These are phyloP conservation scores for Pantherophis vulpinus DNA, from an alignment of 2,797 vertebrate species.

Conservation along the genomic window DNA sequence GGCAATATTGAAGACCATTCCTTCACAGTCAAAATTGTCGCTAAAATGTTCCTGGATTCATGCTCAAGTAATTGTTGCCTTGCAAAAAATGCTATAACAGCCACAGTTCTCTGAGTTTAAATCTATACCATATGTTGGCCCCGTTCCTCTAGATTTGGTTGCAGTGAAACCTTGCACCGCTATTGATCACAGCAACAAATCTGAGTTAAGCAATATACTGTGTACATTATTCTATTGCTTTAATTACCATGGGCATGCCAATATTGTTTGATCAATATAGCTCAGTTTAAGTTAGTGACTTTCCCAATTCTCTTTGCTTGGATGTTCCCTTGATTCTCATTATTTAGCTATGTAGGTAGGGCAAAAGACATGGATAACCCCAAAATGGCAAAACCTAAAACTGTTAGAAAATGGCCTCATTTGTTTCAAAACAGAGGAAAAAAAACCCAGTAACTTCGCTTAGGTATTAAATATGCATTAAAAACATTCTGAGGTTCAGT, in stretches of 20 bases:
- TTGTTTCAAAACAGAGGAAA: conserved; percentile 38
- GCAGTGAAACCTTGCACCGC: not conserved
- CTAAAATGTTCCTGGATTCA: not conserved
- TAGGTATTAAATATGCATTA: conserved; percentile 23
- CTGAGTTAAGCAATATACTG: not conserved
- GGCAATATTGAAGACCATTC: not conserved
- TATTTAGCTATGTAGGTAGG: conserved; percentile 18
- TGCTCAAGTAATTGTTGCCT: not conserved
- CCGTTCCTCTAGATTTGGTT: not conserved
- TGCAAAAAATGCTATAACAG: not conserved
- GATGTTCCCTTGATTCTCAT: not conserved
- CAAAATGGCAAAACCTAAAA: conserved; percentile 51
- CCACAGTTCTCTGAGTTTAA: not conserved
- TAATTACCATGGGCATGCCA: not conserved
- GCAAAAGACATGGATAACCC: conserved; percentile 12
- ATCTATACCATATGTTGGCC: not conserved
- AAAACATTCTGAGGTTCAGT: conserved; percentile 39
- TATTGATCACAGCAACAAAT: not conserved
- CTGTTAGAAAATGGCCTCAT: conserved; percentile 39
- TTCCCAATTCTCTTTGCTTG: not conserved
- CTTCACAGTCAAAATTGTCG: not conserved
- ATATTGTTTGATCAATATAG: not conserved
- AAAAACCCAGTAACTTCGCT: conserved; percentile 47
- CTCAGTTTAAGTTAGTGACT: not conserved
- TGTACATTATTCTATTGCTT: not conserved